Evolutionary conservation across 2,888 invertebrate genomes (phyloP).

Genomic region (Drosophila anomelani): DNA sequence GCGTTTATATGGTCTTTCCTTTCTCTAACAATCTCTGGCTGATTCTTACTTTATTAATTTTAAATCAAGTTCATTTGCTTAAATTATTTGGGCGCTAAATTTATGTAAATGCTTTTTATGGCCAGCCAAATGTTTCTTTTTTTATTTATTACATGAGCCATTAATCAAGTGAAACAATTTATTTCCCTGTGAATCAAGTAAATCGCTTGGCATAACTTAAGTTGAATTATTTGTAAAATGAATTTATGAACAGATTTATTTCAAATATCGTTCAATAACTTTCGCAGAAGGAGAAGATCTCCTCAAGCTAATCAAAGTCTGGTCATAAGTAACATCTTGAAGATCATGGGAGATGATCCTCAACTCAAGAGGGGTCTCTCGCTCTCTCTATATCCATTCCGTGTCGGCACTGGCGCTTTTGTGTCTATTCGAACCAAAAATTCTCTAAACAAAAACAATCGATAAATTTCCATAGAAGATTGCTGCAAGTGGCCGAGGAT

Average conservation of each 20-base stretch:
- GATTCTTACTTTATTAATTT: neutral
- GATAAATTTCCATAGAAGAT: conserved; percentile 77
- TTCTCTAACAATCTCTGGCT: no score
- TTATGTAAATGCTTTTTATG: conserved; percentile 8
- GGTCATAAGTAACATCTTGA: conserved; percentile 9
- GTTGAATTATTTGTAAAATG: conserved; percentile 8
- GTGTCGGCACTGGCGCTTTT: conserved; percentile 81
- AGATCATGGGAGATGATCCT: conserved; percentile 1
- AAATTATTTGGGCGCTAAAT: neutral
- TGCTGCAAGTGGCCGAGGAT: conserved; percentile 64
- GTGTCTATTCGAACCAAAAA: conserved; percentile 77
- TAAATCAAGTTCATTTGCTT: neutral
- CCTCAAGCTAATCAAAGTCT: conserved; percentile 27
- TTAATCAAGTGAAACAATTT: neutral
- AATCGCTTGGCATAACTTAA: conserved; percentile 5
- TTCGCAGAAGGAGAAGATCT: neutral
- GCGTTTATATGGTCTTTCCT: neutral
- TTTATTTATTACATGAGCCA: conserved; percentile 10
- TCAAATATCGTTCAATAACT: conserved; percentile 19
- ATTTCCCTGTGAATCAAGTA: neutral
- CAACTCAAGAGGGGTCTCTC: neutral
- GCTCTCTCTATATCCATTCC: neutral
- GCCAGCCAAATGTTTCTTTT: conserved; percentile 1
- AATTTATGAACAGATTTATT: conserved; percentile 23
- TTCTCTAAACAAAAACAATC: conserved; percentile 78